Evolutionary conservation across 2,797 vertebrate species (phyloP).

Genomic region (Acipenser oxyrinchus): DNA sequence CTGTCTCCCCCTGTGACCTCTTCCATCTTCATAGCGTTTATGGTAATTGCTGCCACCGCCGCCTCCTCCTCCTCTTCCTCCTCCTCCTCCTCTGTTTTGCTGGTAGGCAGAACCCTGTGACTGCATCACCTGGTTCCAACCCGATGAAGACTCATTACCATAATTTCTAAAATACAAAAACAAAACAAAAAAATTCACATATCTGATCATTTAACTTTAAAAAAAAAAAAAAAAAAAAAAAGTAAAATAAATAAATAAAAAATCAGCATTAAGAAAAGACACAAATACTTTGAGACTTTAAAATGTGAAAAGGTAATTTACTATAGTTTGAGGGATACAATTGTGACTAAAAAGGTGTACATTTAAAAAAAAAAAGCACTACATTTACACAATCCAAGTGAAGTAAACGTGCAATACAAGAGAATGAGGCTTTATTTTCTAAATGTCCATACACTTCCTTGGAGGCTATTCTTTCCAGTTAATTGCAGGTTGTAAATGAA

Average conservation of each 20-base stretch:
- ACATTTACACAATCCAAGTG: constrained; percentile 24
- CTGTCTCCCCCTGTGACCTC: constrained; percentile 58
- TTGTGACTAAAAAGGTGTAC: neutral
- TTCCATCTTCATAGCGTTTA: constrained; percentile 60
- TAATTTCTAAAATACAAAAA: constrained; percentile 14
- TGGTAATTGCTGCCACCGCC: constrained; percentile 59
- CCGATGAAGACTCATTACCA: constrained; percentile 58
- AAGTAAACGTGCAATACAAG: no score
- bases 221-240: no score
- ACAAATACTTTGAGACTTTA: neutral
- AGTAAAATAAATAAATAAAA: no score
- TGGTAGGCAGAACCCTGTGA: constrained; percentile 63
- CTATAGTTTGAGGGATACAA: no score
- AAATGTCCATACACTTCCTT: constrained; percentile 51
- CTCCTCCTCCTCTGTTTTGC: constrained; percentile 39
- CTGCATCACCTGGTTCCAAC: constrained; percentile 75
- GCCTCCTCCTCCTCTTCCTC: constrained; percentile 36
- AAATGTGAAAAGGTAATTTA: neutral
- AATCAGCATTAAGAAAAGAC: no score
- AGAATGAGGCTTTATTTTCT: constrained; percentile 43
- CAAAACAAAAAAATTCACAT: no score
- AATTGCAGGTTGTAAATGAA: constrained; percentile 91
- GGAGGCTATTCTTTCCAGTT: constrained; percentile 79
- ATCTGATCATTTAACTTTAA: no score
- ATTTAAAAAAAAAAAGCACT: neutral